Base-by-base conservation (phyloP, 2,888 invertebrate genomes). In the Mythimna lalbum region DNA sequence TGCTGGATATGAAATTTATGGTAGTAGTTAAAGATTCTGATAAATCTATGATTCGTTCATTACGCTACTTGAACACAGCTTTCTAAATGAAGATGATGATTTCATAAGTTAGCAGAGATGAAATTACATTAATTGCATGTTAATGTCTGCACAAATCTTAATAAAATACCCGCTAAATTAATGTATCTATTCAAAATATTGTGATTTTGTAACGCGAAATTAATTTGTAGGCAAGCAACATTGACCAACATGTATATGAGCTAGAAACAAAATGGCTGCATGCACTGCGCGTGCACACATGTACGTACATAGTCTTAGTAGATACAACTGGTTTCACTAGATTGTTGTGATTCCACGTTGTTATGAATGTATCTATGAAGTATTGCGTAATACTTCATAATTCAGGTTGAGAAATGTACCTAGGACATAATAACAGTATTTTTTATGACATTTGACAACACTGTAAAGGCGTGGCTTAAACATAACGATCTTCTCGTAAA, bases 161-260 rank as follows among this genome's bases (percentile, higher is more conserved):
- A 49, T 19, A 31, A 49, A 61, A 52, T 23, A 21, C 27, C 4
- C 12, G 23, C 57, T 23, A 0, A 52, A 36, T 57, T 7, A 47
- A 63, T 61, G 39, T 10, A 31, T 43, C 6, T 61, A 23, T 67
- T 64, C 39, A 64, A 61, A 73, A 53, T 73, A 50, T 71, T 53
- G 27, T 49, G 17, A 60, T 64, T 63, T 63, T 64, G 52, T 55
- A 53, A 76, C 50, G 57, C 62, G 33, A 68, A 80, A 68, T 80
- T 80, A 80, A 76, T 79, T 80, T 49, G 64, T 72, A 80, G 67
- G 76, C 36, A 80, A 67, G 50, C 76, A 65, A 65, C 62, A 72
- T 59, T 59, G 53, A 33, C 60, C 52, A 52, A 52, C 52, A 63
- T 67, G 64, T n/a, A 80, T 80, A 71, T 67, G 64, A 57, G 47